Conservation (phyloP, 37 sponge, comb jelly and placozoan genomes). For the Hormiphora californensis region DNA sequence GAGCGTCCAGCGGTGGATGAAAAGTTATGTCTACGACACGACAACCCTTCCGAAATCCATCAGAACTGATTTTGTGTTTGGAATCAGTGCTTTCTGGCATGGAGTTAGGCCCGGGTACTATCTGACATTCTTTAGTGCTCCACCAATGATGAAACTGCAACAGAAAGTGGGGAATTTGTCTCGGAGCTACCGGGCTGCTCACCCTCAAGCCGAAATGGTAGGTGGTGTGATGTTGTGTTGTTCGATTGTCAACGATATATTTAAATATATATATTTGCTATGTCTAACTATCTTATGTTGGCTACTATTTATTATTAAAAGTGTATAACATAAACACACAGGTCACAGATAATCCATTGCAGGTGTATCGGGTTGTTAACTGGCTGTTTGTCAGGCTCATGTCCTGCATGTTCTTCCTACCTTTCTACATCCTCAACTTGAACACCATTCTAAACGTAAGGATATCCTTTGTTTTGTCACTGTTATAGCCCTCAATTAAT, state of each 20-base stretch:
- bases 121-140: slow-evolving; percentile 33
- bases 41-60: slow-evolving; percentile 35
- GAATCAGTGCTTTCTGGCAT: slow-evolving; percentile 49
- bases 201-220: too few species aligned
- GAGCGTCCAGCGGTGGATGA: slow-evolving; percentile 46
- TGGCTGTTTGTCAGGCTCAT: neutral
- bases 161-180: slow-evolving; percentile 42
- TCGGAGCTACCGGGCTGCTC: too few species aligned
- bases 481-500: neutral
- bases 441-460: neutral
- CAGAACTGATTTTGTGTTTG: slow-evolving; percentile 48
- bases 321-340: too few species aligned
- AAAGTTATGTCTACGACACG: slow-evolving; percentile 48
- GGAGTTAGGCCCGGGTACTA: slow-evolving; percentile 41
- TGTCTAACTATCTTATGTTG: too few species aligned
- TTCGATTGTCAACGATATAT: neutral
- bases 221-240: neutral
- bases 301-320: too few species aligned
- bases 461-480: neutral
- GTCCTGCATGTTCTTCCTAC: neutral
- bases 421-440: slow-evolving; percentile 36
- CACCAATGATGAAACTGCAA: slow-evolving; percentile 43
- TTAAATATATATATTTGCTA: too few species aligned
- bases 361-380: neutral
- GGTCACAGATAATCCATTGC: neutral